A percentile compares a stretch with the other conserved stretches of the same genome.
phyloP scores from a whole-genome alignment of 2,113 vertebrate species.

The Limanda limanda region DNA sequence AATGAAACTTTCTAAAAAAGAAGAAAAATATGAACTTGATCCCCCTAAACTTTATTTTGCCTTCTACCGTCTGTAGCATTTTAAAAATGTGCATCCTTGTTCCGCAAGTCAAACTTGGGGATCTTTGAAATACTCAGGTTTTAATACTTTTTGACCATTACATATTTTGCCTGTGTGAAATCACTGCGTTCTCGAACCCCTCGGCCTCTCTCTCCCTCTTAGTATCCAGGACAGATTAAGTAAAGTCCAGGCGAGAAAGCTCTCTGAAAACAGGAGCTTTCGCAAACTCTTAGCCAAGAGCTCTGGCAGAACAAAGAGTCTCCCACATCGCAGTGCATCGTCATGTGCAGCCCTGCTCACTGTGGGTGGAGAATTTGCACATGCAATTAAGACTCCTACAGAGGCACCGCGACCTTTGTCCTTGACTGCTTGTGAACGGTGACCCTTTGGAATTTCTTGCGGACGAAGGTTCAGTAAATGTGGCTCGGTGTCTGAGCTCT shows the following conservation, averaged over 20 bases:
- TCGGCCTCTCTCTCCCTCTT: not conserved
- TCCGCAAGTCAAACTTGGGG: not conserved
- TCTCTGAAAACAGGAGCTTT: slow-evolving; percentile 32
- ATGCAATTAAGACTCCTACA: slow-evolving; percentile 71
- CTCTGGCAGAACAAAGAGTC: slow-evolving; percentile 45
- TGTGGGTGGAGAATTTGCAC: slow-evolving; percentile 69
- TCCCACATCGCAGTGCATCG: slow-evolving; percentile 19
- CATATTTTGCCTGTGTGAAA: slow-evolving; percentile 7
- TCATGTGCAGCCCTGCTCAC: slow-evolving; percentile 50
- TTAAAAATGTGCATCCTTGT: not conserved
- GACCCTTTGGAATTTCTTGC: slow-evolving; percentile 62
- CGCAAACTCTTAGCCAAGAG: slow-evolving; percentile 8
- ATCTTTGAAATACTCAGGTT: not conserved
- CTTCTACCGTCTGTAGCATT: not conserved
- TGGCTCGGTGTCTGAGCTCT: slow-evolving; percentile 28
- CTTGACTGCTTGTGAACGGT: slow-evolving; percentile 54
- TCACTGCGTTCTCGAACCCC: not conserved
- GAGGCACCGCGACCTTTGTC: slow-evolving; percentile 60
- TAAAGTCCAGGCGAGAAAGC: slow-evolving; percentile 17
- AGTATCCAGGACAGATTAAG: slow-evolving; percentile 19
- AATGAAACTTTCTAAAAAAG: not conserved
- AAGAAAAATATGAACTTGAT: not conserved
- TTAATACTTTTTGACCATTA: not conserved
- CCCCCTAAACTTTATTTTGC: not conserved
- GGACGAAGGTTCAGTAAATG: slow-evolving; percentile 37